Evolutionary conservation across 1,140 invertebrate species (phyloP), one percentile per base, ranked within the genome.

Genomic region (Papilio polyxenes): DNA sequence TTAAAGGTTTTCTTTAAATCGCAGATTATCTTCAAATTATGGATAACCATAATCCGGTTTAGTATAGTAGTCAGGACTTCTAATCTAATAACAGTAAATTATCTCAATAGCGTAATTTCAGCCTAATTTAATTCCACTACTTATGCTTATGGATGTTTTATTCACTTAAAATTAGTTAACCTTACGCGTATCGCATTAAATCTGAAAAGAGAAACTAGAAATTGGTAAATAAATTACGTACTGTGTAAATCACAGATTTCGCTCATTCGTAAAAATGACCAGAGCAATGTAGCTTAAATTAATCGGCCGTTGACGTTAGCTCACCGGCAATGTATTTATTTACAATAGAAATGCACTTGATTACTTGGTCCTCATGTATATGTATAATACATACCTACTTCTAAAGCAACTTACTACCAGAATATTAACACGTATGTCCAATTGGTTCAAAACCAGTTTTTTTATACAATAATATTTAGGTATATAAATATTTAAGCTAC

Each of bases 321-420:
- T 31, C 48, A 8, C 7, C 75, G 17, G 40, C 74, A 77, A 51
- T 81, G 75, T 83, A 82, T 83, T 86, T 85, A 87, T 72, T 82
- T 83, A 86, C 79, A 84, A 87, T 85, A 86, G 84, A 62, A 85
- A 85, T 84, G 82, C 82, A 83, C 75, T 82, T 48, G 75, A 82
- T 80, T 82, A 75, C 69, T 80, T 84, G 80, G 76, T 69, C 83
- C 81, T 83, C 72, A 82, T 82, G 82, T 84, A 62, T 81, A 83
- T 78, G 85, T 86, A 85, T 75, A 49, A 17, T 59, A 17, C n/a
- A 65, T 31, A 65, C n/a, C n/a, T n/a, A n/a, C 23, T 31, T 31
- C 20, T 4, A 31, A 20, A 13, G 20, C 23, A 31, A 65, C 10
- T 59, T 20, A 59, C 56, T 9, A 59, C n/a, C 1, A 59, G 56